Evolutionary conservation across 2,113 vertebrate species (phyloP).

Genomic region (Oryzias melastigma): DNA sequence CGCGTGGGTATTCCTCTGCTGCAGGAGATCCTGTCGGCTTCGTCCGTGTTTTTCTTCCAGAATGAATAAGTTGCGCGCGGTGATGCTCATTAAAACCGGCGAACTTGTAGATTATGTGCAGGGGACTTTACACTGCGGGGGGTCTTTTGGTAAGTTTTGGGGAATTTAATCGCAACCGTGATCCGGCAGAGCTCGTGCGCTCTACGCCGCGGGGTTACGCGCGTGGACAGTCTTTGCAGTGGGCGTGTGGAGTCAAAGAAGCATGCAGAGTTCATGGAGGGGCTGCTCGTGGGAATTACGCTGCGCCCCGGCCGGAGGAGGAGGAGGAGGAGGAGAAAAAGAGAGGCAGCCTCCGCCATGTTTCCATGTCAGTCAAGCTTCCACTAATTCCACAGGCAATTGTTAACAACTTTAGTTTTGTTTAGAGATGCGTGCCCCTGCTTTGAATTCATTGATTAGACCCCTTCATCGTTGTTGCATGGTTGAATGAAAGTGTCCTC

Average conservation of each 20-base stretch:
- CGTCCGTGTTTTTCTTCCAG: no score
- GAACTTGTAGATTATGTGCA: conserved; percentile 43
- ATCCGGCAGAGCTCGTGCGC: neutral
- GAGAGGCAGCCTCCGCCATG: conserved; percentile 59
- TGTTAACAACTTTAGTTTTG: conserved; percentile 47
- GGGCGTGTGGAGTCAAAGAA: conserved; percentile 25
- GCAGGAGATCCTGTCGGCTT: no score
- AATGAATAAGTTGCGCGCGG: conserved; percentile 6
- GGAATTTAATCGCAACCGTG: neutral
- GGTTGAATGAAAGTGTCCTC: no score
- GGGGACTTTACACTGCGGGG: conserved; percentile 5
- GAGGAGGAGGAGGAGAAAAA: no score
- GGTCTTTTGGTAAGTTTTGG: conserved; percentile 22
- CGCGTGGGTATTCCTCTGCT: no score
- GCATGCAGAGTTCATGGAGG: conserved; percentile 46
- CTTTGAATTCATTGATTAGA: no score
- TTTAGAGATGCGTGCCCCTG: neutral
- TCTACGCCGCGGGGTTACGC: conserved; percentile 6
- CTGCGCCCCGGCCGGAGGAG: conserved; percentile 2
- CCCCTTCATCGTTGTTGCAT: no score
- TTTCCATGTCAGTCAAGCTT: conserved; percentile 37
- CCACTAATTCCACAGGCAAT: conserved; percentile 13
- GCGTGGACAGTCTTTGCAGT: neutral
- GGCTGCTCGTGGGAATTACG: conserved; percentile 14
- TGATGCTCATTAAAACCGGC: conserved; percentile 27